Percentiles rank a stretch among this genome's conserved stretches.
Evolutionary conservation across 2,797 vertebrate genomes (phyloP).

Genomic region (Protosalanx chinensis): DNA sequence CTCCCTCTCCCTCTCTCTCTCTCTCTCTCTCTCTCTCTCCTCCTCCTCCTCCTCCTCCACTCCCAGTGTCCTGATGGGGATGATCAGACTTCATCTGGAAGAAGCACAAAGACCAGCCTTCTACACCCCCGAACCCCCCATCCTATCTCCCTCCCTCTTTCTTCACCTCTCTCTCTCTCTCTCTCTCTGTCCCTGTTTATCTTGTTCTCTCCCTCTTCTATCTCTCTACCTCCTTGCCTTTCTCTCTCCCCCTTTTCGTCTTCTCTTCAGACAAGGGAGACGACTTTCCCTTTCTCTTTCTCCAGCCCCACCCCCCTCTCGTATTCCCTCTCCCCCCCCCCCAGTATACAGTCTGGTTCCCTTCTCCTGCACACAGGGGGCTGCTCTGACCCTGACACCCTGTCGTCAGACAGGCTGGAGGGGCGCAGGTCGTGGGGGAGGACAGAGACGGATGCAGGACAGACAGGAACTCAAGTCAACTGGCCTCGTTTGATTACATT

Average conservation of each 20-base stretch:
- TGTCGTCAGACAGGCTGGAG: conserved; percentile 30
- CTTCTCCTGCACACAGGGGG: conserved; percentile 10
- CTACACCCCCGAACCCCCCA: conserved; percentile 31
- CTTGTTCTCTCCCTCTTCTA: neutral
- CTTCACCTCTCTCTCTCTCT: too few species aligned
- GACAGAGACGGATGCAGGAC: neutral
- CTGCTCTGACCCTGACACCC: conserved; percentile 28
- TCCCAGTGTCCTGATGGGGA: conserved; percentile 9
- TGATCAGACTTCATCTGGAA: neutral
- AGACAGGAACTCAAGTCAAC: conserved; percentile 16
- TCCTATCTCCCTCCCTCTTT: neutral
- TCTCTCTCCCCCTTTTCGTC: too few species aligned
- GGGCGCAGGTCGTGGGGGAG: conserved; percentile 8
- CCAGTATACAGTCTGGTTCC: conserved; percentile 33
- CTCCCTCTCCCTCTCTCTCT: conserved; percentile 24
- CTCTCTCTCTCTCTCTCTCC: neutral
- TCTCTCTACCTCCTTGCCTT: neutral
- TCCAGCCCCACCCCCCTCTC: conserved; percentile 9
- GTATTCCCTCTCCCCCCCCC: conserved; percentile 37
- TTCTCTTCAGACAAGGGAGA: conserved; percentile 11
- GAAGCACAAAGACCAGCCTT: conserved; percentile 49
- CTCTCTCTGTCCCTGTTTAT: neutral
- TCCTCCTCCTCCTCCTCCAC: neutral
- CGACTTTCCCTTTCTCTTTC: conserved; percentile 27
- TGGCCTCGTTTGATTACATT: conserved; percentile 34